phyloP scores from a whole-genome alignment of 1,140 invertebrate genomes.

The Tetraneura akinire region DNA sequence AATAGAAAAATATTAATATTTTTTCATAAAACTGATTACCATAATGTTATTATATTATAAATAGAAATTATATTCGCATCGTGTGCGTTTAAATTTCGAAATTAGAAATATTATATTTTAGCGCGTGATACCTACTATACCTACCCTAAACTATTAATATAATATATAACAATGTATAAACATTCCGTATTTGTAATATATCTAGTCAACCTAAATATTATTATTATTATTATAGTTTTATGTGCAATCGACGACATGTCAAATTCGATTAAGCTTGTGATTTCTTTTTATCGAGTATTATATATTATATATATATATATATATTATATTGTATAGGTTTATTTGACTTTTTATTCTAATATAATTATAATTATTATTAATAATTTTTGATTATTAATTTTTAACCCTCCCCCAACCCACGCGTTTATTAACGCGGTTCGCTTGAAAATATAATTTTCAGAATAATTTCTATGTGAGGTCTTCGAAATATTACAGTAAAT shows the following conservation, averaged over 20 bases:
- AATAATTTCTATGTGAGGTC: too few species aligned
- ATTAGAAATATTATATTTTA: constrained; percentile 7
- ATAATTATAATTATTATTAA: neutral
- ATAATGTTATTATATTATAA: neutral
- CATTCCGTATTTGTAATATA: neutral
- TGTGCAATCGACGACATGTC: constrained; percentile 32
- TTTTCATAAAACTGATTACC: constrained; percentile 24
- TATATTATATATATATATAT: too few species aligned
- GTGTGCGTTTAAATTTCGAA: neutral
- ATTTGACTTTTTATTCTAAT: neutral
- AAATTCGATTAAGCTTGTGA: neutral
- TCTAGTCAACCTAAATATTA: too few species aligned
- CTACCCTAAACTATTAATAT: too few species aligned
- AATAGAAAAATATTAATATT: neutral
- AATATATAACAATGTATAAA: too few species aligned
- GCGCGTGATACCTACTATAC: too few species aligned
- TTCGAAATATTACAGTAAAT: too few species aligned
- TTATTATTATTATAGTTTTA: neutral
- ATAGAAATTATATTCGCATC: neutral
- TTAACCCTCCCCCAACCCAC: too few species aligned
- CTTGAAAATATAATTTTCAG: too few species aligned
- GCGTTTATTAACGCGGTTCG: too few species aligned
- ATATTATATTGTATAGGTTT: constrained; percentile 2
- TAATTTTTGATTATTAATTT: neutral
- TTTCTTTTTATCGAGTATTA: neutral